Percentiles rank a stretch among this genome's conserved stretches.
Conservation (phyloP, 1,140 invertebrate species). For the Eumeta japonica region DNA sequence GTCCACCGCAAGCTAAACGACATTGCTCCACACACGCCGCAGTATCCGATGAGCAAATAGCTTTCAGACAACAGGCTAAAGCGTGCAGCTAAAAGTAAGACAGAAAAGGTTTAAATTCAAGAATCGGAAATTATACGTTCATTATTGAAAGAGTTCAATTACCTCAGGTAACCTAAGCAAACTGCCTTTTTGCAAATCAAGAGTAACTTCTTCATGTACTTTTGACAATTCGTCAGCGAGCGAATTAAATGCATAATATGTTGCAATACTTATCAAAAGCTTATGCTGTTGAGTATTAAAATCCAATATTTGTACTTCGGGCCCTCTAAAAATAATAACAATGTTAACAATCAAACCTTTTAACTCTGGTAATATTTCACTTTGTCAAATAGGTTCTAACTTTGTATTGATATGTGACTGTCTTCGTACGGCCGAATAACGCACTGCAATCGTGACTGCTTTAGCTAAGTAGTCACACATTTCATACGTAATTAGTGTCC, state of each 20-base stretch:
- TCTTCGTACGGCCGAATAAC: constrained; percentile 84
- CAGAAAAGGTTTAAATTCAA: too few relatives aligned
- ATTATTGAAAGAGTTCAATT: not conserved
- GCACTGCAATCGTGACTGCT: constrained; percentile 77
- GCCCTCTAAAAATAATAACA: too few relatives aligned
- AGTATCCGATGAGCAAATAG: constrained; percentile 74
- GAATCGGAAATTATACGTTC: too few relatives aligned
- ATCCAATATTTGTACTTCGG: too few relatives aligned
- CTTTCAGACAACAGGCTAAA: constrained; percentile 86
- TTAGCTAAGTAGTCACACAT: constrained; percentile 70
- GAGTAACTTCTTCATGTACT: too few relatives aligned
- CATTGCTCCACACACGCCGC: constrained; percentile 73
- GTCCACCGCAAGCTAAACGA: constrained; percentile 86
- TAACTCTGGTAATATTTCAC: constrained; percentile 13
- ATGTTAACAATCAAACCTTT: not conserved
- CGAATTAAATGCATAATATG: too few relatives aligned
- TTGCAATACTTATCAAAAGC: too few relatives aligned
- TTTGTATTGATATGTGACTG: constrained; percentile 79
- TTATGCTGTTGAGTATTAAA: too few relatives aligned
- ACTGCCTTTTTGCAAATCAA: too few relatives aligned
- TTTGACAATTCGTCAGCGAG: too few relatives aligned
- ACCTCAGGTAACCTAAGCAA: too few relatives aligned
- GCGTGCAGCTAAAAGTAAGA: constrained; percentile 76
- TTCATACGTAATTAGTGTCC: constrained; percentile 76
- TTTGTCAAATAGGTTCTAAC: too few relatives aligned